Percentiles rank a stretch among this genome's conserved stretches.
Conservation (phyloP, 2,888 invertebrate genomes). For the Drosophila rubida region DNA sequence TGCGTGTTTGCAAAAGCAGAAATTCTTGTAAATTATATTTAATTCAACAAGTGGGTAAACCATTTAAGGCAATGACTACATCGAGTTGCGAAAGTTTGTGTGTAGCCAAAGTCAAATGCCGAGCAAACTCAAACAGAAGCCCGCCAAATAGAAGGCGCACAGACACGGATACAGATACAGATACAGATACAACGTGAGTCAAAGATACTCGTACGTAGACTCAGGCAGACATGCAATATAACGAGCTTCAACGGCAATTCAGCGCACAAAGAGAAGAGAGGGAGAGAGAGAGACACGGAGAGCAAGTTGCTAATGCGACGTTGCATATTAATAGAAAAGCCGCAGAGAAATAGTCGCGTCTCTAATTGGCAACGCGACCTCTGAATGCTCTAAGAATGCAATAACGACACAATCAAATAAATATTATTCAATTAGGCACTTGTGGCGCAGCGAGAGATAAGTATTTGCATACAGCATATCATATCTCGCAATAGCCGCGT, state of each 20-base stretch:
- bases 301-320: slow-evolving; percentile 39
- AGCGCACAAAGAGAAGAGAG: slow-evolving; percentile 15
- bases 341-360: slow-evolving; percentile 3
- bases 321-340: slow-evolving; percentile 55
- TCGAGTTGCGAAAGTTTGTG: slow-evolving; percentile 38
- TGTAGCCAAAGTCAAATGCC: slow-evolving; percentile 34
- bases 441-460: neutral
- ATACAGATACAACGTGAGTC: neutral
- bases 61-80: slow-evolving; percentile 54
- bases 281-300: neutral
- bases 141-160: slow-evolving; percentile 2
- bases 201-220: slow-evolving; percentile 1
- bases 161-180: slow-evolving; percentile 1
- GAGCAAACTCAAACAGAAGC: slow-evolving; percentile 49
- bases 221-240: slow-evolving; percentile 43
- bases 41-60: slow-evolving; percentile 66
- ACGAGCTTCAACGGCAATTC: slow-evolving; percentile 50
- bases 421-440: neutral
- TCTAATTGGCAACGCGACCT: slow-evolving; percentile 20
- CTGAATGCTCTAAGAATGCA: slow-evolving; percentile 23
- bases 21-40: slow-evolving; percentile 53
- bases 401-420: neutral
- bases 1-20: slow-evolving; percentile 32
- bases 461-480: neutral
- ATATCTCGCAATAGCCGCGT: neutral